Evolutionary conservation across 2,113 vertebrate genomes (phyloP), one percentile per base, ranked within the genome.

Genomic region (Dendrocopos noguchii): DNA sequence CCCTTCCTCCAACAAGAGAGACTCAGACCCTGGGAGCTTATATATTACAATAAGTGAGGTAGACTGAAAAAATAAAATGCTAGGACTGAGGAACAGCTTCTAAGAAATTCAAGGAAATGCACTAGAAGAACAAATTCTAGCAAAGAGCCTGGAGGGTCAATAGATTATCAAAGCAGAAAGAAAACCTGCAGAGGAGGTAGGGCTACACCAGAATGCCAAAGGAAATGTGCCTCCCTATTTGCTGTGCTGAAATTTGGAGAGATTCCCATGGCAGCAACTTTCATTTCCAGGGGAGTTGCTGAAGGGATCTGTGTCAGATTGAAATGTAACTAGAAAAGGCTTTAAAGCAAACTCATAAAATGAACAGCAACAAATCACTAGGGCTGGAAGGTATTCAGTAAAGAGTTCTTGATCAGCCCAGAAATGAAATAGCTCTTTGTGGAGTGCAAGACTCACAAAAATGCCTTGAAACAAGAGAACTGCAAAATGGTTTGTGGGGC

Each of bases 1-100:
- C 10, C 3, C 2, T 2, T 1, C 0, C 28, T 76, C 0, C 0
- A 57, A 68, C 7, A 50, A 83, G 44, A 16, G 3, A 47, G 1
- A 56, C 73, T 70, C 44, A 57, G 31, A 29, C 4, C 25, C 5
- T 39, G 2, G 2, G 9, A 31, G 1, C 6, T 22, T 36, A 22
- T 31, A 5, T 44, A 42, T 22, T 19, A 57, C 70, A 81, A 74
- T 46, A 65, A 55, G 10, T 42, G 66, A 71, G 2, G 22, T 21
- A 79, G 8, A 4, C 2, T 24, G 5, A 29, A 57, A 34, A 33
- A 57, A 55, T 6, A 29, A 18, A 50, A 19, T 9, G 53, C 22
- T 34, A 59, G 1, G 5, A 31, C 8, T 53, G 27, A 47, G 4
- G 8, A 88, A 36, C 9, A 61, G 17, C 9, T 4, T 76, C 14